phyloP scores from a whole-genome alignment of 92 coral and sea anemone genomes.

The Palythoa caribaeorum region DNA sequence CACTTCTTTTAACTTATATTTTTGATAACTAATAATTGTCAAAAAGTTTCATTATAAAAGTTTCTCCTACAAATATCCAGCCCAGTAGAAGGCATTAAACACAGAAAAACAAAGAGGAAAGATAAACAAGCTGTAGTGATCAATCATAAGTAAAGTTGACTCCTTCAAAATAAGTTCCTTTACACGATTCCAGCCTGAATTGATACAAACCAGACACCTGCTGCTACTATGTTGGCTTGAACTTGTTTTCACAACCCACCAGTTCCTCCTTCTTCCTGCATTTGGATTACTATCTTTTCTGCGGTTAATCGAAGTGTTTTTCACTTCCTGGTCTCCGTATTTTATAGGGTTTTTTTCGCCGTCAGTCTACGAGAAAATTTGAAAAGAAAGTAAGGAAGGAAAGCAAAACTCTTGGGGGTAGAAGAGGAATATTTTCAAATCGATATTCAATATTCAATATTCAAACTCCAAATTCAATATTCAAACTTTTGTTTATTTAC shows the following conservation, averaged over 20 bases:
- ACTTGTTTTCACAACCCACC: background rate
- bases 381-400: background rate
- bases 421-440: no score
- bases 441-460: no score
- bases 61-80: conserved; percentile 6
- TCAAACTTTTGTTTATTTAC: no score
- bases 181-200: background rate
- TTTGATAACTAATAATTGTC: no score
- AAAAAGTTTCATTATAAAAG: background rate
- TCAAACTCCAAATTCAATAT: no score
- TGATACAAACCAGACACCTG: conserved; percentile 1
- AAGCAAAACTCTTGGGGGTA: no score
- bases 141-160: conserved; percentile 54
- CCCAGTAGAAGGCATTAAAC: conserved; percentile 69
- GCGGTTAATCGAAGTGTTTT: background rate
- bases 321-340: background rate
- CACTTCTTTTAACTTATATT: no score
- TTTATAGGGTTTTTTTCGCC: background rate
- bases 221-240: background rate
- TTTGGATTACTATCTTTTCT: background rate
- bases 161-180: conserved; percentile 24
- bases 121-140: conserved; percentile 65
- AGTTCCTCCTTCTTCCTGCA: no score
- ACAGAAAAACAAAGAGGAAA: conserved; percentile 74
- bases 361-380: conserved; percentile 1